Base-by-base conservation (phyloP, 53 echinoderm and acorn worm species). In the Antedon mediterranea region DNA sequence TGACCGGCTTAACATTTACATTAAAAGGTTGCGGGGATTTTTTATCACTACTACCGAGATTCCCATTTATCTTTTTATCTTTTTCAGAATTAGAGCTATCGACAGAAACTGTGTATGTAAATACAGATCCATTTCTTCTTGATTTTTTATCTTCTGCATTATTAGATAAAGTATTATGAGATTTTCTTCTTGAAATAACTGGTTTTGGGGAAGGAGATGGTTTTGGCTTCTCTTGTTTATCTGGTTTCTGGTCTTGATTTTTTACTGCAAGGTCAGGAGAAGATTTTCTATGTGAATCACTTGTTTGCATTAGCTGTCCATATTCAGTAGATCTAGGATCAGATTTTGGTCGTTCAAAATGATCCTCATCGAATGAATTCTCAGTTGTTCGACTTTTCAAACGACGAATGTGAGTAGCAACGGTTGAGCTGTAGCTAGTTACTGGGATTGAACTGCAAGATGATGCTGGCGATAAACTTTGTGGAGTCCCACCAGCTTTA, bases 401-500 rank as follows among this genome's bases (percentile, higher is more conserved):
- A 26, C 57, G 57, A 18, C 57, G 57, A 57, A 57, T 57, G 23
- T 57, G 57, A 57, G 57, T 57, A 57, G 57, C 7, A 23, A 57
- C 57, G 9, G 57, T 57, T 6, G 57, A 57, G 23, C 57, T 57
- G 23, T 57, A 18, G 23, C 14, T 26, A 18, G 23, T 57, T 18
- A 57, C 57, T 11, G 57, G 57, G 23, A 94, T 73, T 32, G 94
- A 94, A 29, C 89, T 89, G 79, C 78, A 85, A 9, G 94, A 94
- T 32, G 94, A 94, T n/a, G 94, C 89, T 34, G 94, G 94, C 15
- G 94, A 94, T 34, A 94, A 70, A 79, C 89, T 93, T 72, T 84
- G 81, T 1, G 94, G 94, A 26, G 94, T 86, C 20, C 90, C 85
- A 15, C 29, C 37, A 31, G 78, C 79, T 34, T 27, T 71, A 15